Percentiles rank a stretch among this genome's conserved stretches.
phyloP scores from a whole-genome alignment of 1,140 invertebrate species.

The Temnothorax longispinosus region DNA sequence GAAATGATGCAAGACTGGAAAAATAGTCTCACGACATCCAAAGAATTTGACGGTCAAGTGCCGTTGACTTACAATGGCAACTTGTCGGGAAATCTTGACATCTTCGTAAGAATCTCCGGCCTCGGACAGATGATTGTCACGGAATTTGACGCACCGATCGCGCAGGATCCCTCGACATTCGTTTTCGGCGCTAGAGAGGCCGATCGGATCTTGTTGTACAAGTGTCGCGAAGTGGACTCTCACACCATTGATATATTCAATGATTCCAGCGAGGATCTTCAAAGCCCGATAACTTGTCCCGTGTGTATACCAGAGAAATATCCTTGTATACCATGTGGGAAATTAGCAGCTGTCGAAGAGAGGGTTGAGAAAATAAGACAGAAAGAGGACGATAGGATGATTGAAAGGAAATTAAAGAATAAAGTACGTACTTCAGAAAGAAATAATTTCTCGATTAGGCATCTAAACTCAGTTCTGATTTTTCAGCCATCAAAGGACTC shows the following conservation, averaged over 20 bases:
- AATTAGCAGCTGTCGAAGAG: neutral
- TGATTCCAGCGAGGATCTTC: constrained; percentile 17
- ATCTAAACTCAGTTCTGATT: neutral
- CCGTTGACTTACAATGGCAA: constrained; percentile 69
- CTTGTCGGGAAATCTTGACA: constrained; percentile 61
- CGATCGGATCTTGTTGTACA: constrained; percentile 67
- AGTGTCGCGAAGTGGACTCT: constrained; percentile 71
- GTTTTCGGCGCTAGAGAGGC: constrained; percentile 74
- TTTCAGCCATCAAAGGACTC: constrained; percentile 18
- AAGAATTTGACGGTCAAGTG: constrained; percentile 77
- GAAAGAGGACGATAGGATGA: neutral
- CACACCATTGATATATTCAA: neutral
- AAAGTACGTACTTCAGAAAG: neutral
- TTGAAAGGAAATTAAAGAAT: neutral
- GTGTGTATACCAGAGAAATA: constrained; percentile 59
- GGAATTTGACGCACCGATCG: constrained; percentile 72
- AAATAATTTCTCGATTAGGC: neutral
- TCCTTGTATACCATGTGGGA: constrained; percentile 71
- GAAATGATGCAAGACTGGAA: constrained; percentile 77
- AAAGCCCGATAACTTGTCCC: constrained; percentile 19
- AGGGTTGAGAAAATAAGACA: neutral
- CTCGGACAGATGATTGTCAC: constrained; percentile 80
- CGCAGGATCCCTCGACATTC: constrained; percentile 31
- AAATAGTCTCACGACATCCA: constrained; percentile 65
- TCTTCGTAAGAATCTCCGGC: constrained; percentile 78